Conservation (phyloP, 92 coral and sea anemone species). For the Metridium senile region DNA sequence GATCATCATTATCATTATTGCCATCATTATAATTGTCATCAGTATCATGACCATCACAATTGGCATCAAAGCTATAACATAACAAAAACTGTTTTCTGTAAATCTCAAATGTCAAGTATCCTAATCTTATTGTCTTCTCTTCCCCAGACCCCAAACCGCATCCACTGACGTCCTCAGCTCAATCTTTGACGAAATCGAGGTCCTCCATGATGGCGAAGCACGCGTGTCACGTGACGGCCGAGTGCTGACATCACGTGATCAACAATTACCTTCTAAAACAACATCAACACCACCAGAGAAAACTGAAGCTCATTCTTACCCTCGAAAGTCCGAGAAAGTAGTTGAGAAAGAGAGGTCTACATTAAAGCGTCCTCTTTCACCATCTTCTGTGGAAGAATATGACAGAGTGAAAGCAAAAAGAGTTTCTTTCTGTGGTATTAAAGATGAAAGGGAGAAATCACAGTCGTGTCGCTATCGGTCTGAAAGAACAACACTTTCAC, state of each 20-base stretch:
- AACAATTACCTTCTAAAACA: neutral
- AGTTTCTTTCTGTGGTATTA: neutral
- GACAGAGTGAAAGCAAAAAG: neutral
- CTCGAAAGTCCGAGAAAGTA: neutral
- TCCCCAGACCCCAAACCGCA: neutral
- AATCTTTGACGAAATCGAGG: constrained; percentile 79
- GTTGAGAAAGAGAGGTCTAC: neutral
- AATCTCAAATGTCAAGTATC: neutral
- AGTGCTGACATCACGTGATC: constrained; percentile 42
- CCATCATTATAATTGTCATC: too few relatives aligned
- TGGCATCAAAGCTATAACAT: too few relatives aligned
- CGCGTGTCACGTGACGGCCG: constrained; percentile 71
- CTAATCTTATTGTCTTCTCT: neutral
- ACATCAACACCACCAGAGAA: neutral
- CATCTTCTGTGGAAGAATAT: neutral
- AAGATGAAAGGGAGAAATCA: too few relatives aligned
- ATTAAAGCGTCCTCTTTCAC: neutral
- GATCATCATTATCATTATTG: too few relatives aligned
- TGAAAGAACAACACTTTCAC: too few relatives aligned
- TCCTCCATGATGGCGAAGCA: constrained; percentile 56
- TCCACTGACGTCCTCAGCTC: constrained; percentile 85
- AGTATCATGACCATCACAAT: too few relatives aligned
- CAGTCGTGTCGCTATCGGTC: too few relatives aligned
- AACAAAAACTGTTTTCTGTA: too few relatives aligned
- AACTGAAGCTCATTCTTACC: neutral